Evolutionary conservation across 2,888 invertebrate genomes (phyloP).

Genomic region (Drosophila hamatofila): DNA sequence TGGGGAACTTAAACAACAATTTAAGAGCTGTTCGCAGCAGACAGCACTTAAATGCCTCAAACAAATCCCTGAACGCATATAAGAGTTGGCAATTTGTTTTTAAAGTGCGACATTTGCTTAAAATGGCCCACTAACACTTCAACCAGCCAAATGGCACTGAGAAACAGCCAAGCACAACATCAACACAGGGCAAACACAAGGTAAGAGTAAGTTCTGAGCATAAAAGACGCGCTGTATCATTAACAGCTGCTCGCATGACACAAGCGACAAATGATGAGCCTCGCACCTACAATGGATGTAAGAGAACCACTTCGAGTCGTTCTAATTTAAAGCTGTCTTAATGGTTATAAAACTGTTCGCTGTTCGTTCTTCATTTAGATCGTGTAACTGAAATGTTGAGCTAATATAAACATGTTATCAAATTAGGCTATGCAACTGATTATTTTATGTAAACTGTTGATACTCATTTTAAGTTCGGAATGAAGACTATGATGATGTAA

Average conservation of each 20-base stretch:
- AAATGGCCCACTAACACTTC: constrained; percentile 42
- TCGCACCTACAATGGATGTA: constrained; percentile 15
- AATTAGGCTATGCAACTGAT: background rate
- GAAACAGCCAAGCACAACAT: constrained; percentile 19
- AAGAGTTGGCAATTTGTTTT: constrained; percentile 34
- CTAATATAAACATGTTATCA: background rate
- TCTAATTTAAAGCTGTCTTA: background rate
- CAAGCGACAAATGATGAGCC: constrained; percentile 42
- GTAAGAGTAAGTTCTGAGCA: constrained; percentile 42
- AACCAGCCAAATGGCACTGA: constrained; percentile 27
- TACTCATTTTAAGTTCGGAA: background rate
- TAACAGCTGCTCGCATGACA: constrained; percentile 75
- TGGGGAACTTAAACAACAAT: constrained; percentile 8
- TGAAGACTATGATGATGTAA: background rate
- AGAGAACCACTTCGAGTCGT: background rate
- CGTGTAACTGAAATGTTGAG: background rate
- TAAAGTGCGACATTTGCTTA: constrained; percentile 49
- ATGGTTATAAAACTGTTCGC: background rate
- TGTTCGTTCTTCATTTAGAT: background rate
- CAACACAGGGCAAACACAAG: constrained; percentile 10
- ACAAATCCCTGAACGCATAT: constrained; percentile 30
- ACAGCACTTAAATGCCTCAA: constrained; percentile 24
- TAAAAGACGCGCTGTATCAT: constrained; percentile 65
- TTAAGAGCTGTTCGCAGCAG: constrained; percentile 16
- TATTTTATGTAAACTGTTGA: too few species aligned